A percentile compares a stretch with the other conserved stretches of the same genome.
These are phyloP conservation scores for Astreopora myriophthalma DNA, from an alignment of 64 coral and sea anemone genomes.

Conservation along the genomic window DNA sequence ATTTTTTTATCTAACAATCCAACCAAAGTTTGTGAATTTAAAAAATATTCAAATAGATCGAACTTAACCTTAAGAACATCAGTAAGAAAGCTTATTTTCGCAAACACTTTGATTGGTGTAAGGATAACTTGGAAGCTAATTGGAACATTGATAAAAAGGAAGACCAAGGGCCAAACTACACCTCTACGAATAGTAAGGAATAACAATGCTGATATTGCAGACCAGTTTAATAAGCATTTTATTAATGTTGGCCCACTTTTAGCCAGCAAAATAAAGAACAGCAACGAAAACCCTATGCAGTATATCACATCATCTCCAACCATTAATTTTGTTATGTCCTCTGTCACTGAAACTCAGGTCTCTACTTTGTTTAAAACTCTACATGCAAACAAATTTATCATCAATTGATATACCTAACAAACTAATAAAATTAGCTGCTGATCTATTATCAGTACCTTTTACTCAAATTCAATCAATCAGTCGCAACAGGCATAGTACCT, in stretches of 20 bases:
- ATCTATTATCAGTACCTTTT: constrained; percentile 22
- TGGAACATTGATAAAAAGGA: constrained; percentile 55
- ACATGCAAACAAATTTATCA: constrained; percentile 49
- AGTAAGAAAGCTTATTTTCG: constrained; percentile 42
- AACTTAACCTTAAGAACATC: constrained; percentile 45
- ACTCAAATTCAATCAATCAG: constrained; percentile 70
- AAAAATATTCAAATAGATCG: constrained; percentile 69
- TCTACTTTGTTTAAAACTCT: constrained; percentile 1
- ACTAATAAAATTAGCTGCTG: constrained; percentile 48
- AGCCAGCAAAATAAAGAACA: constrained; percentile 19
- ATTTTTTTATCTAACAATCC: constrained; percentile 21
- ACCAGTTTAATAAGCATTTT: constrained; percentile 79
- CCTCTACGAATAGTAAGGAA: constrained; percentile 53
- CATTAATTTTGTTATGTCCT: constrained; percentile 43
- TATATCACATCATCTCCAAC: constrained; percentile 51
- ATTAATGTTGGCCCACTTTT: constrained; percentile 60
- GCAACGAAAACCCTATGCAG: constrained; percentile 38
- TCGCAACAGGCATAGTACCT: constrained; percentile 35
- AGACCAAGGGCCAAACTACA: constrained; percentile 61
- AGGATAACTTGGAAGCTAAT: constrained; percentile 11
- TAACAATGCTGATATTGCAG: constrained; percentile 58
- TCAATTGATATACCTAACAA: constrained; percentile 47
- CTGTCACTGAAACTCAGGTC: constrained; percentile 54
- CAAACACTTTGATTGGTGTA: constrained; percentile 47
- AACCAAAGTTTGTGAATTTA: constrained; percentile 31